A percentile compares a stretch with the other conserved stretches of the same genome.
Conservation (phyloP, 1,140 invertebrate genomes). For the Vollenhovia emeryi region DNA sequence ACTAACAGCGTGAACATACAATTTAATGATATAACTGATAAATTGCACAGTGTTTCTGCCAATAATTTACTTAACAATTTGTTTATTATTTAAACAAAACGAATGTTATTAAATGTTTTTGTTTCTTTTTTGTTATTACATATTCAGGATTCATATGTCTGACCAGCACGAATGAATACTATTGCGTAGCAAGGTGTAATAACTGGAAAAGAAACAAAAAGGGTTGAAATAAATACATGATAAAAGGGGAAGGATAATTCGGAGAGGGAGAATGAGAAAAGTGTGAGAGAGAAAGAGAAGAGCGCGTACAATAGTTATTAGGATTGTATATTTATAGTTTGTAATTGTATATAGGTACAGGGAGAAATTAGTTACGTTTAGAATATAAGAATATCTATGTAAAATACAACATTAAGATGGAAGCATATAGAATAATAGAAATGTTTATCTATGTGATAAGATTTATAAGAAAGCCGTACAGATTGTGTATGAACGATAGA, state of each 20-base stretch:
- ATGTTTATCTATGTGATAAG: conserved; percentile 82
- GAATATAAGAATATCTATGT: conserved; percentile 78
- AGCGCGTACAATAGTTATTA: conserved; percentile 78
- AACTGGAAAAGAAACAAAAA: conserved; percentile 29
- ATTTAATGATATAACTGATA: background rate
- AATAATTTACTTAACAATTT: background rate
- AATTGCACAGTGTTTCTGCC: background rate
- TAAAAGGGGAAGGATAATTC: background rate
- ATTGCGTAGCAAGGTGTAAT: conserved; percentile 39
- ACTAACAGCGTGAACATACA: background rate
- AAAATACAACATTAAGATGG: conserved; percentile 73
- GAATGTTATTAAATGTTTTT: conserved; percentile 15
- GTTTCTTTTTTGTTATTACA: conserved; percentile 39
- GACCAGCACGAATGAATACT: background rate
- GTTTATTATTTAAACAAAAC: background rate
- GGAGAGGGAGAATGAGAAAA: conserved; percentile 27
- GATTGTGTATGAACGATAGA: no score
- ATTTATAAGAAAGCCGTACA: conserved; percentile 80
- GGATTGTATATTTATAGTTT: conserved; percentile 82
- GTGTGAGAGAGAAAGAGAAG: conserved; percentile 36
- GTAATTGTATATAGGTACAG: conserved; percentile 83
- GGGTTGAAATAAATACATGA: background rate
- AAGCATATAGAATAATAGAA: conserved; percentile 76
- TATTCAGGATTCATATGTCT: conserved; percentile 53
- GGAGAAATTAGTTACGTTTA: conserved; percentile 76